These are phyloP conservation scores for Cyclura pinguis DNA, from an alignment of 2,797 vertebrate species.

Conservation along the genomic window DNA sequence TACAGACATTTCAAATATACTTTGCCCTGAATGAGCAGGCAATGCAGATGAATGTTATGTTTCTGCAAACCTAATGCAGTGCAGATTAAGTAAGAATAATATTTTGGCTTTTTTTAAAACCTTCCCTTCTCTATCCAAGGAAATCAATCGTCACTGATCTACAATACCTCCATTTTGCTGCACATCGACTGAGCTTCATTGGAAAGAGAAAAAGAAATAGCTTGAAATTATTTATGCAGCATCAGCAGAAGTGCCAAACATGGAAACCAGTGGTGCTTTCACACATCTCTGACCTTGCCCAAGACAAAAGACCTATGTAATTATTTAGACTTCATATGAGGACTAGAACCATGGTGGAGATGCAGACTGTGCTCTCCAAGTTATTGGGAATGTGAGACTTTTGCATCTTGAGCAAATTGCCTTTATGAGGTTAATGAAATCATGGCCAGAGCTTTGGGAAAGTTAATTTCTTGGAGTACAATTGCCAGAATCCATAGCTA, in stretches of 20 bases:
- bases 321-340: background rate
- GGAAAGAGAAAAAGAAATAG: background rate
- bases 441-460: too few species aligned
- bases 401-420: too few species aligned
- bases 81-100: slow-evolving; percentile 33
- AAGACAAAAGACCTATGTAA: background rate
- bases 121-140: background rate
- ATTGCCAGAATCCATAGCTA: too few species aligned
- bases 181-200: background rate
- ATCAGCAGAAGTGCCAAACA: background rate
- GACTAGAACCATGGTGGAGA: background rate
- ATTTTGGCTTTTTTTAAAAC: background rate
- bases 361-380: background rate
- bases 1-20: slow-evolving; percentile 7
- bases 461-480: background rate
- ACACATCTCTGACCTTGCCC: background rate
- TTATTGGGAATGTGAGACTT: too few species aligned
- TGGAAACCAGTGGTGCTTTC: background rate
- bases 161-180: slow-evolving; percentile 6
- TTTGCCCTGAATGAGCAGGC: background rate
- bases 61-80: slow-evolving; percentile 17
- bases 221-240: background rate
- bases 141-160: background rate
- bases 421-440: too few species aligned
- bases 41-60: slow-evolving; percentile 7